Percentiles rank a stretch among this genome's conserved stretches.
Conservation (phyloP, 2,113 vertebrate genomes). For the Narcine bancroftii region DNA sequence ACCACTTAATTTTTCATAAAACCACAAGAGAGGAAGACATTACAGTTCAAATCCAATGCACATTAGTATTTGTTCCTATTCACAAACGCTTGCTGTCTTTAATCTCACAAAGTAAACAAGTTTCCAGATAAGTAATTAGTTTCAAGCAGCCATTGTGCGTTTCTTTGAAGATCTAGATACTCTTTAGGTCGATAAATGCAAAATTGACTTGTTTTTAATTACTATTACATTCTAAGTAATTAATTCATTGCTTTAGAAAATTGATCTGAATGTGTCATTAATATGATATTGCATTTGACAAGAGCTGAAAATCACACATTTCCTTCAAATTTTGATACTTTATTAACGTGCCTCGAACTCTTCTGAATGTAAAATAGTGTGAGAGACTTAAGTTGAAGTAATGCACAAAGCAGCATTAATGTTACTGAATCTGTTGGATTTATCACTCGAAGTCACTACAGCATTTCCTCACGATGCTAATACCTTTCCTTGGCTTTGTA, state of each 20-base stretch:
- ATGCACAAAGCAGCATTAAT: not conserved
- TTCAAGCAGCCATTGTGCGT: not conserved
- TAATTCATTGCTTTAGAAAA: not conserved
- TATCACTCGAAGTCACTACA: not conserved
- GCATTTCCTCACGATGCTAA: not conserved
- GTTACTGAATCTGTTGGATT: not conserved
- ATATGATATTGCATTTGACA: not conserved
- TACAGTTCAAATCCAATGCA: not conserved
- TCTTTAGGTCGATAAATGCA: not conserved
- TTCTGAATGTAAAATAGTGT: conserved; percentile 14
- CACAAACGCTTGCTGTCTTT: not conserved
- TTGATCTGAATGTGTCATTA: not conserved
- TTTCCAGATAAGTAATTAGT: not conserved
- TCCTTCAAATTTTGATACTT: not conserved
- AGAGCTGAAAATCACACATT: not conserved
- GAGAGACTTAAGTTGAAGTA: not conserved
- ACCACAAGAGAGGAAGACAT: not conserved
- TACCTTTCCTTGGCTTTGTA: not conserved
- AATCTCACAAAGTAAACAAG: not conserved
- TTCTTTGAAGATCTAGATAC: not conserved
- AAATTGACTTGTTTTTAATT: not conserved
- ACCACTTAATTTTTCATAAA: not conserved
- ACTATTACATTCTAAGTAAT: not conserved
- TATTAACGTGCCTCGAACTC: conserved; percentile 28
- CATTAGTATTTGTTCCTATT: not conserved